Evolutionary conservation across 2,888 invertebrate genomes (phyloP).

Genomic region (Omphaloscelis lunosa): DNA sequence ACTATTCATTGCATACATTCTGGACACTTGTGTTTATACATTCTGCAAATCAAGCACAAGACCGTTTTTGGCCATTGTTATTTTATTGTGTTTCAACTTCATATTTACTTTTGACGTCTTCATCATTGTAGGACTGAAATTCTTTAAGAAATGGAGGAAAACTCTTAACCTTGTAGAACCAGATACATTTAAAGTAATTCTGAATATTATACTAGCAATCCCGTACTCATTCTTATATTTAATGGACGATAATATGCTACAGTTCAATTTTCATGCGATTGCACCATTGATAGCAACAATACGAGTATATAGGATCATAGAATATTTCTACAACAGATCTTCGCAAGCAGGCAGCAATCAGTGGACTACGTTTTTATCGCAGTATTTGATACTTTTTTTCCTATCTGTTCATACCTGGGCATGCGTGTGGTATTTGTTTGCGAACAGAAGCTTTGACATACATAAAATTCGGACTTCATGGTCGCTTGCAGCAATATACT

Average conservation of each 20-base stretch:
- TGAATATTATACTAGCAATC: constrained; percentile 82
- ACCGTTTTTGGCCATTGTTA: constrained; percentile 77
- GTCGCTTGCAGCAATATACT: constrained; percentile 80
- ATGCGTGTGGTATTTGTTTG: constrained; percentile 87
- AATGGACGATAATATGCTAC: constrained; percentile 62
- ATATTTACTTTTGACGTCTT: constrained; percentile 82
- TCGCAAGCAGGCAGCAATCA: constrained; percentile 88
- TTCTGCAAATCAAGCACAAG: constrained; percentile 75
- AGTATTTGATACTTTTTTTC: constrained; percentile 86
- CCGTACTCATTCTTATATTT: constrained; percentile 84
- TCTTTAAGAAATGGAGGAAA: constrained; percentile 85
- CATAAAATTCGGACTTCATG: constrained; percentile 82
- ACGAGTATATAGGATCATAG: constrained; percentile 84
- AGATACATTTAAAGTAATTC: constrained; percentile 76
- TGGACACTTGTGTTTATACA: constrained; percentile 85
- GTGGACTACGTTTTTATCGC: constrained; percentile 87
- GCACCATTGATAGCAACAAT: constrained; percentile 83
- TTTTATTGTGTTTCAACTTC: constrained; percentile 79
- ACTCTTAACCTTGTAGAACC: constrained; percentile 87
- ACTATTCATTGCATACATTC: constrained; percentile 80
- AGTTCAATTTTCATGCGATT: constrained; percentile 79
- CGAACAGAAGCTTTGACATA: constrained; percentile 82
- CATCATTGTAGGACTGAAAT: constrained; percentile 83
- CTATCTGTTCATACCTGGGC: constrained; percentile 87
- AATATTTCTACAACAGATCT: constrained; percentile 85